Conservation (phyloP, 2,113 vertebrate genomes). For the Atractosteus spatula region DNA sequence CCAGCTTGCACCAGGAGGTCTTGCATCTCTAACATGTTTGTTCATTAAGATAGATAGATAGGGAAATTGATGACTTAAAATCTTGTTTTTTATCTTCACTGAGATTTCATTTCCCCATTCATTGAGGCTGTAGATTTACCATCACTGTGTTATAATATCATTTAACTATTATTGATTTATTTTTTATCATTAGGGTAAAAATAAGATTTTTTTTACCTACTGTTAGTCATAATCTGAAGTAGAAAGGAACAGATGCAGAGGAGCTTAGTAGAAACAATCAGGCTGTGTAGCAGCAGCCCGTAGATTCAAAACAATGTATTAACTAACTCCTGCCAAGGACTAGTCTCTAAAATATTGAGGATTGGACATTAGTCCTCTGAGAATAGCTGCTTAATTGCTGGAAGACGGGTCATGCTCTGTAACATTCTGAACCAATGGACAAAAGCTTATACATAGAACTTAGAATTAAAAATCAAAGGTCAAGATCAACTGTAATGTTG, state of each 20-base stretch:
- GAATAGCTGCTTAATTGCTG: not conserved
- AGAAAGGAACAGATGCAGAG: constrained; percentile 5
- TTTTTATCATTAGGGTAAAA: not conserved
- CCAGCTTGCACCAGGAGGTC: too few species aligned
- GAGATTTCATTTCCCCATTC: constrained; percentile 50
- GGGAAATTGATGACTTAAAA: too few species aligned
- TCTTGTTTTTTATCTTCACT: constrained; percentile 38
- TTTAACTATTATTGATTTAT: not conserved
- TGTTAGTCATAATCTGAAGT: not conserved
- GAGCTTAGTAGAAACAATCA: not conserved
- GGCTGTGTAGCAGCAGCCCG: not conserved
- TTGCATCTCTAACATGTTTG: constrained; percentile 15
- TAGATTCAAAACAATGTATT: constrained; percentile 13
- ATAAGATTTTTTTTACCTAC: too few species aligned
- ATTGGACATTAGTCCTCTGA: not conserved
- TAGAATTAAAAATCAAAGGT: too few species aligned
- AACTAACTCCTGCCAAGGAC: constrained; percentile 11
- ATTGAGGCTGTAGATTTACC: constrained; percentile 23
- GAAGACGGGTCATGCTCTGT: not conserved
- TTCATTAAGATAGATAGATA: too few species aligned
- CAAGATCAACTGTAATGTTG: too few species aligned
- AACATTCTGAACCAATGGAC: too few species aligned
- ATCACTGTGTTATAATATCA: constrained; percentile 1
- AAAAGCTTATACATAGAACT: too few species aligned
- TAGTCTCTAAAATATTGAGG: not conserved